Conservation (phyloP, 2,113 vertebrate genomes). For the Emydura subglobosa region DNA sequence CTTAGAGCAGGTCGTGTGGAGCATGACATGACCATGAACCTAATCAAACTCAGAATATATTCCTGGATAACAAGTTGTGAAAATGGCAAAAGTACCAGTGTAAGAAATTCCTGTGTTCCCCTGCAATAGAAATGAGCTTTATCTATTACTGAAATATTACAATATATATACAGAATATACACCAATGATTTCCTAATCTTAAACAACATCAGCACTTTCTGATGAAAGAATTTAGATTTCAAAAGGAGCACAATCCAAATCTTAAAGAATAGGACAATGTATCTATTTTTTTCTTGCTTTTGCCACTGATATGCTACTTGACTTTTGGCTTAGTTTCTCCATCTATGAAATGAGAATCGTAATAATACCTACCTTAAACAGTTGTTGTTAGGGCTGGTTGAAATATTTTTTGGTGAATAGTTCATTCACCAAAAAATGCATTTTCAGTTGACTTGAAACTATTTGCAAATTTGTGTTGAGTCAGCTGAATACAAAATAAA, state of each 20-base stretch:
- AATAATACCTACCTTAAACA: too few species aligned
- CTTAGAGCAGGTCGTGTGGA: background rate
- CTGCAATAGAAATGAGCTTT: background rate
- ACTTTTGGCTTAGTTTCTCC: too few species aligned
- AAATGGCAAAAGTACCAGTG: background rate
- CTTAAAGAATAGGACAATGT: background rate
- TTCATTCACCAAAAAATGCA: background rate
- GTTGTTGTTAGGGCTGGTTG: too few species aligned
- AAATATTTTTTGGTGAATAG: too few species aligned
- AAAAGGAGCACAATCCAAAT: background rate
- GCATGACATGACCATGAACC: background rate
- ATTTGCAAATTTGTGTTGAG: background rate
- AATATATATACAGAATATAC: background rate
- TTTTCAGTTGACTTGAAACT: background rate
- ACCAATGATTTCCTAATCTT: background rate
- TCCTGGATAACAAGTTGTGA: background rate
- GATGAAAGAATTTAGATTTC: background rate
- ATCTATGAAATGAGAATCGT: too few species aligned
- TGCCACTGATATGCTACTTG: too few species aligned
- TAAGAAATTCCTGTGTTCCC: background rate
- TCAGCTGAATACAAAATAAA: background rate
- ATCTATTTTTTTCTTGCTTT: background rate
- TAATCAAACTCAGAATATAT: background rate
- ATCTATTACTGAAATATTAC: background rate
- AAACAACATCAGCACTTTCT: background rate